Conservation (phyloP, 1,140 invertebrate species). For the Prorops nasuta region DNA sequence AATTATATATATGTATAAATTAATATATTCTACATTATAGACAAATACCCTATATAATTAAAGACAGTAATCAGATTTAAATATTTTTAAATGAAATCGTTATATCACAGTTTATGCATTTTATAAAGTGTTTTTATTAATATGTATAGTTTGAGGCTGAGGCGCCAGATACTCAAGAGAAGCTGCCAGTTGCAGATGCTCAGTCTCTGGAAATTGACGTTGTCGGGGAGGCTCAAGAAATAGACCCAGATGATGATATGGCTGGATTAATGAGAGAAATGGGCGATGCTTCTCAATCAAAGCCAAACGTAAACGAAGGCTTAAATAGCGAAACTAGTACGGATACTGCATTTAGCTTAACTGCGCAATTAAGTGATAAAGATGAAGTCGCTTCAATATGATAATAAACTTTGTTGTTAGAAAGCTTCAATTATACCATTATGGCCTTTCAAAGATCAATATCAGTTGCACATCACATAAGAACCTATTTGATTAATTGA, state of each 20-base stretch:
- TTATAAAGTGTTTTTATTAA: too few species aligned
- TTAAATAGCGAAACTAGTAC: conserved; percentile 52
- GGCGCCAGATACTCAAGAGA: conserved; percentile 12
- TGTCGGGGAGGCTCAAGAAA: conserved; percentile 42
- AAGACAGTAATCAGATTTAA: neutral
- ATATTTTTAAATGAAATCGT: neutral
- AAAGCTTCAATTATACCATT: too few species aligned
- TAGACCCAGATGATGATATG: conserved; percentile 55
- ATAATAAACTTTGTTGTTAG: conserved; percentile 14
- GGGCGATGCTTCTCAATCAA: conserved; percentile 46
- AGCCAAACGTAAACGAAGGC: conserved; percentile 45
- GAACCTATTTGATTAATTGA: too few species aligned
- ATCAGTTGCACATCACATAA: too few species aligned
- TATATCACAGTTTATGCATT: too few species aligned
- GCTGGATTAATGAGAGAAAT: conserved; percentile 55
- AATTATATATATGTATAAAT: too few species aligned
- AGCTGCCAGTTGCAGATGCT: conserved; percentile 21
- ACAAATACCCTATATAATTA: neutral
- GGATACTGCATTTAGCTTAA: conserved; percentile 51
- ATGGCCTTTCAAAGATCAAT: too few species aligned
- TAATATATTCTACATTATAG: neutral
- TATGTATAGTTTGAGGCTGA: conserved; percentile 38
- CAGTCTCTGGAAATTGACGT: conserved; percentile 45
- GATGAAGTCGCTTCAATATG: conserved; percentile 43
- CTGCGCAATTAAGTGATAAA: conserved; percentile 50